phyloP scores from a whole-genome alignment of 1,140 invertebrate genomes.

The Scaptomyza montana region DNA sequence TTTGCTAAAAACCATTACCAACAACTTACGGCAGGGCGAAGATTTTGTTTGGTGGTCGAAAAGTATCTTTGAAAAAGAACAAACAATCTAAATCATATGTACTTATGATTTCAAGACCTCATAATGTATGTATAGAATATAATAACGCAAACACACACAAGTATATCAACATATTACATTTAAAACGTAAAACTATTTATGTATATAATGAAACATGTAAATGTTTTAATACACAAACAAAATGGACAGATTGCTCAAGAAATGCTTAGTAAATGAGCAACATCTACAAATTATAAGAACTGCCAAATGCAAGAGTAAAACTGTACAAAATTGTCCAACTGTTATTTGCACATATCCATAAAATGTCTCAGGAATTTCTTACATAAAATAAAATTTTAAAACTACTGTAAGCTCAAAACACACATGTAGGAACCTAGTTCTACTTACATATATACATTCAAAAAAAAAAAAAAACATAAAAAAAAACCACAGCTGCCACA shows the following conservation, averaged over 20 bases:
- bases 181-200: slow-evolving; percentile 15
- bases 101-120: slow-evolving; percentile 1
- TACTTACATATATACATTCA: slow-evolving; percentile 35
- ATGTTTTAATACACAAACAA: slow-evolving; percentile 7
- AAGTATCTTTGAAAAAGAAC: slow-evolving; percentile 15
- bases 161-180: slow-evolving; percentile 26
- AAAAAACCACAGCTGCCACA: not conserved
- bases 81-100: slow-evolving; percentile 27
- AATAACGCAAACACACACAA: slow-evolving; percentile 16
- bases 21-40: slow-evolving; percentile 24
- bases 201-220: not conserved
- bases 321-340: slow-evolving; percentile 40
- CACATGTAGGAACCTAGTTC: slow-evolving; percentile 40
- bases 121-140: slow-evolving; percentile 27
- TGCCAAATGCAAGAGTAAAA: slow-evolving; percentile 31
- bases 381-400: slow-evolving; percentile 48
- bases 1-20: slow-evolving; percentile 19
- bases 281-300: slow-evolving; percentile 14
- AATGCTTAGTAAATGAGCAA: not conserved
- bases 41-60: slow-evolving; percentile 36
- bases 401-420: slow-evolving; percentile 34
- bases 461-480: slow-evolving; percentile 14
- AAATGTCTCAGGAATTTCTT: slow-evolving; percentile 82
- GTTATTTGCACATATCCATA: slow-evolving; percentile 70
- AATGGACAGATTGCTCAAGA: slow-evolving; percentile 3